Evolutionary conservation across 1,140 invertebrate species (phyloP).

Genomic region (Drosophila novamexicana): DNA sequence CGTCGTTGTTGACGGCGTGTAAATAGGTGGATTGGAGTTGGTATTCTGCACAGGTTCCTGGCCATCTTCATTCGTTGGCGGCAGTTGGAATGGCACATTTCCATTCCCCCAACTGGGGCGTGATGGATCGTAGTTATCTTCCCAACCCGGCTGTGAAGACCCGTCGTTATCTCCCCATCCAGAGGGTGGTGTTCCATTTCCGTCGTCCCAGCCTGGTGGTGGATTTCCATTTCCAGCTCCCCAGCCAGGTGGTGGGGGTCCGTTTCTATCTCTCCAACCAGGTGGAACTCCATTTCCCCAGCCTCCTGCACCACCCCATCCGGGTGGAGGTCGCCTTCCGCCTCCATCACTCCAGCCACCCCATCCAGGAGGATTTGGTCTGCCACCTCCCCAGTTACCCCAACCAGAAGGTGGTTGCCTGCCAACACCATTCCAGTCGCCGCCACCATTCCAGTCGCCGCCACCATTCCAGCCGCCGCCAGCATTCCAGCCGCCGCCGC

Average conservation of each 20-base stretch:
- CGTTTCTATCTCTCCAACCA: conserved; percentile 3
- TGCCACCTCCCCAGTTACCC: conserved; percentile 14
- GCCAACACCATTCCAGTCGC: neutral
- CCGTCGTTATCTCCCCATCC: conserved; percentile 25
- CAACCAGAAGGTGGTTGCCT: conserved; percentile 7
- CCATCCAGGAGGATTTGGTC: conserved; percentile 20
- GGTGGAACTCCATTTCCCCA: neutral
- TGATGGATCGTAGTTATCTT: neutral
- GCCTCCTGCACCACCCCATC: neutral
- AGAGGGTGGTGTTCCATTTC: conserved; percentile 12
- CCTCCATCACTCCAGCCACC: conserved; percentile 17
- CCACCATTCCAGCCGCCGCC: conserved; percentile 20
- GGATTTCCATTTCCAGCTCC: neutral
- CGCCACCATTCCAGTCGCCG: conserved; percentile 1
- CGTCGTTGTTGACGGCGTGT: neutral
- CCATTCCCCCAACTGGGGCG: neutral
- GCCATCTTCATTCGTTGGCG: neutral
- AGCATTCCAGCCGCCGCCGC: conserved; percentile 5
- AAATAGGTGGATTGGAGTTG: conserved; percentile 17
- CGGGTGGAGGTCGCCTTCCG: conserved; percentile 16
- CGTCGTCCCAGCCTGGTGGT: conserved; percentile 27
- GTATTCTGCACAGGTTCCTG: conserved; percentile 3
- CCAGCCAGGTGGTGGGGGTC: conserved; percentile 12
- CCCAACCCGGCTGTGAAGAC: conserved; percentile 7
- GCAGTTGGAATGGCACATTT: neutral